Evolutionary conservation across 2,888 invertebrate genomes (phyloP), one percentile per base, ranked within the genome.

Genomic region (Oxycera nigricornis): DNA sequence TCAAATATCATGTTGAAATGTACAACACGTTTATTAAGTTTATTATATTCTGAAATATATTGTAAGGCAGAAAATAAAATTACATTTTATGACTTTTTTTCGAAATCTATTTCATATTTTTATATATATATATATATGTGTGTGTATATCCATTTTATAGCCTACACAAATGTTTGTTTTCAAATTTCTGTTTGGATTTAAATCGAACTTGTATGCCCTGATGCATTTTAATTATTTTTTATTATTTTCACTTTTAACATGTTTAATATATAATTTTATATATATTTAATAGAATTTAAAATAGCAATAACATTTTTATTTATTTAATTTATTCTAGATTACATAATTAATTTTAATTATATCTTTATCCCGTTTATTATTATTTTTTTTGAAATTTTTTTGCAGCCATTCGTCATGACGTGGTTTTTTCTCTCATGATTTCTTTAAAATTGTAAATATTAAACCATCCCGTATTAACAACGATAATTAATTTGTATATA

Each of bases 261-360:
- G n/a, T 17, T 30, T 14, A 26, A 17, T 7, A 28, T 61, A 14
- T 26, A 20, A 20, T 30, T 61, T 41, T 39, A 2, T 22, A 22
- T 65, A 65, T 22, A 41, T 39, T 41, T 39, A 55, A 20, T 55
- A 6, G 11, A 17, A 17, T 59, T 59, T 59, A 28, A 55, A 65
- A 65, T 65, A 74, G 74, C 77, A 78, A 79, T 78, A 55, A 74
- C 79, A 77, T 78, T 72, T 77, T n/a, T n/a, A n/a, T n/a, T n/a
- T 77, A 76, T 73, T 78, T 55, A 74, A 78, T 77, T 73, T 78
- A 67, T 46, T 28, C n/a, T 67, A 28, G 30, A 67, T 67, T 28
- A 30, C 4, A 24, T 30, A 73, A 57, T 30, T n/a, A n/a, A 31
- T 61, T 30, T 61, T 7, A 46, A 31, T 70, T 55, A 35, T 17